Evolutionary conservation across 2,888 invertebrate species (phyloP), one percentile per base, ranked within the genome.

Genomic region (Lasioglossum zephyrum): DNA sequence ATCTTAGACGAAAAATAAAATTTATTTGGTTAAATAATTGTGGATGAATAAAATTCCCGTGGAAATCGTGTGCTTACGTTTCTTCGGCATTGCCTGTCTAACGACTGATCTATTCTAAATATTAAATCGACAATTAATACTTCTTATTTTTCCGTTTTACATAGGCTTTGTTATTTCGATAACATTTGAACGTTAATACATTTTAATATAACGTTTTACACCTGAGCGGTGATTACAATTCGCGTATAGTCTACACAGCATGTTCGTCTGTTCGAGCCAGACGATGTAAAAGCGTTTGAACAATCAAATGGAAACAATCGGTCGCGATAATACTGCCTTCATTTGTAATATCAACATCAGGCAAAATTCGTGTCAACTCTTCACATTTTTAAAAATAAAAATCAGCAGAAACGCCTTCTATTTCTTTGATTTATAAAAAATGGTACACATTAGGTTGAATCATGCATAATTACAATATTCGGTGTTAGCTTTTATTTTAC

Each of bases 161-260:
- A 66, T 69, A 60, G 57, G 72, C 47, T 47, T 57, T 73, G 36
- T 79, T 69, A 79, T 39, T 36, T 73, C 60, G 53, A 57, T 85
- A 85, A 79, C 72, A 69, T 44, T 69, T 82, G 73, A 85, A 77
- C 76, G 73, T 72, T 69, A 75, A 83, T 85, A 85, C 63, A 74
- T 60, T 81, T 78, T 82, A 83, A 73, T 85, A 73, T 78, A 88
- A 84, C 78, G 47, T 87, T 88, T 90, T 84, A 90, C 85, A 90
- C 87, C 87, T 84, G 82, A 63, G 53, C 81, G 85, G 85, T 82
- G 87, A 75, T 86, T 47, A 63, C 82, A 88, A 89, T 89, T 93
- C 83, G 90, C 87, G 86, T 93, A 94, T 93, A 94, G 93, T 94
- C 94, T 90, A 93, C 94, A 94, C 94, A 94, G 94, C 94, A 94